These are phyloP conservation scores for Vulpes ferrilata DNA, from an alignment of 2,113 vertebrate species.

Conservation along the genomic window DNA sequence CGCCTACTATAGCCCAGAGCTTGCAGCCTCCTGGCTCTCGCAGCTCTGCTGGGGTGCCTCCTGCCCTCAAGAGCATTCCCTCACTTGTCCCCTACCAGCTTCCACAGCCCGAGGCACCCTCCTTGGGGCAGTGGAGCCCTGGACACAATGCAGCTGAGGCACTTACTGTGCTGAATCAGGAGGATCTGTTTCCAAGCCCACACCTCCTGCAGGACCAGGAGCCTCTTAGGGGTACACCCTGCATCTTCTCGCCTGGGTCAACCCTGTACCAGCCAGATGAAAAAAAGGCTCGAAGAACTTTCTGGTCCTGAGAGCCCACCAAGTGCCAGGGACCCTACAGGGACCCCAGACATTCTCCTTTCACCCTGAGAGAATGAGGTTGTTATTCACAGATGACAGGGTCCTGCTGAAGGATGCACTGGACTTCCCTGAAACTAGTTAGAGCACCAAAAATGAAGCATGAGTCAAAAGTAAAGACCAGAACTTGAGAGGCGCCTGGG, in stretches of 20 bases:
- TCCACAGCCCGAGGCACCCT: background rate
- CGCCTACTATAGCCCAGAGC: background rate
- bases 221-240: background rate
- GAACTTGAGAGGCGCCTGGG: background rate
- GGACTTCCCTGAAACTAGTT: background rate
- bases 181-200: background rate
- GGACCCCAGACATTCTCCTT: background rate
- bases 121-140: background rate
- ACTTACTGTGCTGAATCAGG: background rate
- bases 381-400: background rate
- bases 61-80: background rate
- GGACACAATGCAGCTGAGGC: background rate
- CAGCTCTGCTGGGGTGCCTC: background rate
- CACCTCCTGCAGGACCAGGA: background rate
- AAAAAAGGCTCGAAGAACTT: background rate
- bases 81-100: background rate
- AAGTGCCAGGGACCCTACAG: background rate
- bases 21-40: no score
- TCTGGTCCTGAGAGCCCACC: background rate
- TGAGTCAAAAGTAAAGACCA: background rate
- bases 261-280: background rate
- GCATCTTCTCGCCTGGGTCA: background rate
- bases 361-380: background rate
- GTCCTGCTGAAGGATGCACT: background rate
- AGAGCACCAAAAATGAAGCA: background rate